Evolutionary conservation across 2,113 vertebrate species (phyloP).

Genomic region (Nanorana parkeri): DNA sequence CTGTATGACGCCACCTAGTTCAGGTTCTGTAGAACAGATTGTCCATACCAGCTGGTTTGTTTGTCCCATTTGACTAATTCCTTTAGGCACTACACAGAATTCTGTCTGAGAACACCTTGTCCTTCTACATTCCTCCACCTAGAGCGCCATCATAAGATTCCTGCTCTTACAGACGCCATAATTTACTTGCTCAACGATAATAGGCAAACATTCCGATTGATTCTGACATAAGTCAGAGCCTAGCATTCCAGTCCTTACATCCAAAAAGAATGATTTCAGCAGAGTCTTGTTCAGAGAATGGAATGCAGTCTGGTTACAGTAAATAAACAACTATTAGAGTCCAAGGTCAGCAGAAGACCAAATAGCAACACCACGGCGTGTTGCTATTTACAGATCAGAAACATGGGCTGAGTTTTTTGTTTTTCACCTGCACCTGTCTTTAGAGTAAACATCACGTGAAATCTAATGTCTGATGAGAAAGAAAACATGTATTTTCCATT

Average conservation of each 20-base stretch:
- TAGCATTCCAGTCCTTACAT: neutral
- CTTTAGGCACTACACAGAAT: neutral
- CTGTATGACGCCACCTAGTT: neutral
- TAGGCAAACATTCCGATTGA: neutral
- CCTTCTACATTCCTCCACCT: neutral
- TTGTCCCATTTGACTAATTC: slow-evolving; percentile 5
- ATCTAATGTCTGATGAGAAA: too few species aligned
- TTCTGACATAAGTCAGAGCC: neutral
- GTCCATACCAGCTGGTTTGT: neutral
- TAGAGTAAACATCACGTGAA: neutral
- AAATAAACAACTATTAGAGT: slow-evolving; percentile 13
- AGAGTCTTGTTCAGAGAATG: neutral
- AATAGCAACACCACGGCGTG: slow-evolving; percentile 16
- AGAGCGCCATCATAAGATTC: neutral
- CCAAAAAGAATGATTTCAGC: slow-evolving; percentile 1
- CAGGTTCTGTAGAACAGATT: slow-evolving; percentile 8
- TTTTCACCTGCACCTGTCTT: neutral
- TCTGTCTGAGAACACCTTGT: neutral
- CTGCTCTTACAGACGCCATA: neutral
- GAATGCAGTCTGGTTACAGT: slow-evolving; percentile 41
- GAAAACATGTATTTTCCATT: too few species aligned
- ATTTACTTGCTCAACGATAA: neutral
- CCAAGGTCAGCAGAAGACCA: slow-evolving; percentile 28
- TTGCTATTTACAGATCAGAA: slow-evolving; percentile 38
- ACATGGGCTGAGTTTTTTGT: neutral